phyloP scores from a whole-genome alignment of 2,113 vertebrate species.

The Corythornis vintsioides region DNA sequence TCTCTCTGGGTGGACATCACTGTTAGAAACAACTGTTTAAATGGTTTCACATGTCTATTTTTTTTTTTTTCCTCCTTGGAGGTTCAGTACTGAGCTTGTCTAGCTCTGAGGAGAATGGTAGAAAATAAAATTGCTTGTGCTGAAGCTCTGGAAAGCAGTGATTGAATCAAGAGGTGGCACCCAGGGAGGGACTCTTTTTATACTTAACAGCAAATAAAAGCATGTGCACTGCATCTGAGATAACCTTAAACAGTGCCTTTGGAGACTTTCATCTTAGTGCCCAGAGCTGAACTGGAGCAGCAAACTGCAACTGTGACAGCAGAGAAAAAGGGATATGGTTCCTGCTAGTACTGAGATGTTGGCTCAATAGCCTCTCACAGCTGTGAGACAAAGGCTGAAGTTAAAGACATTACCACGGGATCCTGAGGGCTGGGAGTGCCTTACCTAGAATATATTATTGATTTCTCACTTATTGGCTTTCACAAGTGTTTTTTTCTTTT shows the following conservation, averaged over 20 bases:
- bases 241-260: neutral
- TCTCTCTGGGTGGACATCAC: neutral
- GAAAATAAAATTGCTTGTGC: neutral
- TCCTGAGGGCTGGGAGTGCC: neutral
- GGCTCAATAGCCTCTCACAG: neutral
- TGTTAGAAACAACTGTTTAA: neutral
- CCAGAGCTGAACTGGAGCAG: neutral
- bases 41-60: neutral
- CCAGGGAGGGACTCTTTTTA: neutral
- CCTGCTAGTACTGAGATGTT: neutral
- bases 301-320: neutral
- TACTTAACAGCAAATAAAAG: conserved; percentile 13
- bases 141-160: neutral
- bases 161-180: conserved; percentile 6
- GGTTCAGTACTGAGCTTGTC: neutral
- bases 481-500: neutral
- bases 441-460: neutral
- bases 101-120: neutral
- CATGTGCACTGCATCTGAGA: neutral
- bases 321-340: neutral
- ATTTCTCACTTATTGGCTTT: neutral
- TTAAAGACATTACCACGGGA: neutral
- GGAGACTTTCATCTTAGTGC: neutral
- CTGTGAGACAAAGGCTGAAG: neutral
- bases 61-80: neutral